Base-by-base conservation (phyloP, 2,113 vertebrate genomes). In the Gymnocephalus cernua region DNA sequence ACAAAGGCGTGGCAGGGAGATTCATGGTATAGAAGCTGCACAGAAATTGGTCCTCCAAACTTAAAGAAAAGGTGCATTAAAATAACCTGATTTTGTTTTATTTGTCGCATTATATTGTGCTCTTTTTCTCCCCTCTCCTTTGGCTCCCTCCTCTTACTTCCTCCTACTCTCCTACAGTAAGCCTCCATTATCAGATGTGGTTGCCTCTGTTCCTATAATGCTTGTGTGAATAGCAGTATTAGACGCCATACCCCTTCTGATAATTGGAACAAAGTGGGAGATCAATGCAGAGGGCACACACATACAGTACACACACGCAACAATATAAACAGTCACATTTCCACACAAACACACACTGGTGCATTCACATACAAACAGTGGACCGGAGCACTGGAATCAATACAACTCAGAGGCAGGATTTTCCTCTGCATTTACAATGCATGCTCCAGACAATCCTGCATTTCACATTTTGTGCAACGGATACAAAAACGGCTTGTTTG, bases 181-280 rank as follows among this genome's bases (percentile, higher is more conserved):
- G 50, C 65, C 74, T 75, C 35, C 41, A 4, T 73, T 84, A 64
- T 86, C 54, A 65, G 54, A 80, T 78, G 59, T 9, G 23, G 61
- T 68, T 79, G 65, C 80, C 77, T 86, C 59, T 88, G 85, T 86
- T 67, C 77, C 82, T 81, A 68, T 85, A 90, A 91, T 83, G 68
- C 84, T 71, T 82, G 82, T 86, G 87, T 89, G 90, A 91, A 93
- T 88, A 86, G 87, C 74, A 71, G 81, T 70, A 92, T 89, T 88
- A 89, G 86, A 83, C 81, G 66, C 88, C 80, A 89, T 90, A 88
- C 77, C 78, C 86, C 80, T 61, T 79, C 74, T 86, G 87, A 93
- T 94, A 91, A 94, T 91, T 91, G 88, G 91, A 93, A 91, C 91
- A 92, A 94, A 94, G 90, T 81, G 85, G 80, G 57, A 65, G 85